phyloP scores from a whole-genome alignment of 2,888 invertebrate species.

The Chironomus tentans region DNA sequence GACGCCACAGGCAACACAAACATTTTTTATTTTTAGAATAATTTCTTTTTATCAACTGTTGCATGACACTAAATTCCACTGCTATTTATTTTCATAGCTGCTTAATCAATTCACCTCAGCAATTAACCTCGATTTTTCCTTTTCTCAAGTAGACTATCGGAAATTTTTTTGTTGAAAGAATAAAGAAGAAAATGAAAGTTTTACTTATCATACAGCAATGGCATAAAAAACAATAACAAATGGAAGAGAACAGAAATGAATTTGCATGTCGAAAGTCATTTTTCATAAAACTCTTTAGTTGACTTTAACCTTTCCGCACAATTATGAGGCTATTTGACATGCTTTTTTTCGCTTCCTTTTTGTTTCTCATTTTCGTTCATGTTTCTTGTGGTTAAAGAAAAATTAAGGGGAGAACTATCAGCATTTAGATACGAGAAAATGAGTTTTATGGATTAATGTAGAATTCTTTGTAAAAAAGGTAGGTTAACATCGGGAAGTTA shows the following conservation, averaged over 20 bases:
- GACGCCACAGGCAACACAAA: too few relatives aligned
- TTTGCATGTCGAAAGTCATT: conserved; percentile 20
- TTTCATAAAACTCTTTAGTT: not conserved
- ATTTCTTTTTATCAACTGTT: conserved; percentile 6
- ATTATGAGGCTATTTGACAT: conserved; percentile 16
- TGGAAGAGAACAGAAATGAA: not conserved
- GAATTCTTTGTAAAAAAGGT: too few relatives aligned
- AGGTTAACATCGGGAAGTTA: too few relatives aligned
- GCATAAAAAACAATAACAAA: not conserved
- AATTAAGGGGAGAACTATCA: too few relatives aligned
- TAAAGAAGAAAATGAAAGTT: not conserved
- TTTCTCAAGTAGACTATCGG: not conserved
- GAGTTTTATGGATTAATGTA: too few relatives aligned
- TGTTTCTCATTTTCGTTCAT: not conserved
- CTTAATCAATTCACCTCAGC: not conserved
- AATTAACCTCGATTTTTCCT: not conserved
- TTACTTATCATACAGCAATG: not conserved
- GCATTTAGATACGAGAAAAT: too few relatives aligned
- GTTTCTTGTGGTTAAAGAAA: too few relatives aligned
- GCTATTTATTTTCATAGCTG: not conserved
- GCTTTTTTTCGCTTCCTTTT: not conserved
- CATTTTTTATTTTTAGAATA: too few relatives aligned
- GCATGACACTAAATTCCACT: not conserved
- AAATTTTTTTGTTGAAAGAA: not conserved
- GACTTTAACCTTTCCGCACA: not conserved